Evolutionary conservation across 92 coral and sea anemone species (phyloP).

Genomic region (Umimayanthus chanpuru): DNA sequence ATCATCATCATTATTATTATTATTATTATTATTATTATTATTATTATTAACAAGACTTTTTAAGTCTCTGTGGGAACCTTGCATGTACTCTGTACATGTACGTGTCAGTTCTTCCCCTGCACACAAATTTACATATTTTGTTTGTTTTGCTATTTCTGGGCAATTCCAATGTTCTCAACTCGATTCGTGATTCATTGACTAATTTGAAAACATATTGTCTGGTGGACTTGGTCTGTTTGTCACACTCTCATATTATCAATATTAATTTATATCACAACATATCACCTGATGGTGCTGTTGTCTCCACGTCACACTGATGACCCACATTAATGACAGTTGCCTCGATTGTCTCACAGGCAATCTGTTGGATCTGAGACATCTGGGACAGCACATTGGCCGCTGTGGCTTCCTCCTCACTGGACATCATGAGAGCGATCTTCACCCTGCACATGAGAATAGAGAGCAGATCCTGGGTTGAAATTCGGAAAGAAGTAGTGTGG

Average conservation of each 20-base stretch:
- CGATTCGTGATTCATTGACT: too few relatives aligned
- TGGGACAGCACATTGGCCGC: conserved; percentile 99
- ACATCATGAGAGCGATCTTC: conserved; percentile 65
- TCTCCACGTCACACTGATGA: conserved; percentile 99
- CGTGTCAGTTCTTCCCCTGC: neutral
- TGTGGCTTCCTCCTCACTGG: conserved; percentile 97
- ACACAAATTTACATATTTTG: too few relatives aligned
- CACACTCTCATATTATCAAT: too few relatives aligned
- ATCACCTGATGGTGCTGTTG: conserved; percentile 78
- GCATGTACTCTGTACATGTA: too few relatives aligned
- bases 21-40: too few relatives aligned
- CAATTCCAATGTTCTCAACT: too few relatives aligned
- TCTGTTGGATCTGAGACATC: conserved; percentile 95
- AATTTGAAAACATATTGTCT: too few relatives aligned
- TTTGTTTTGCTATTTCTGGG: too few relatives aligned
- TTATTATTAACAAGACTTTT: too few relatives aligned
- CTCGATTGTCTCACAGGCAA: conserved; percentile 85
- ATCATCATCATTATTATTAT: too few relatives aligned
- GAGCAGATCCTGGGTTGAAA: neutral
- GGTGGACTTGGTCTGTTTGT: too few relatives aligned
- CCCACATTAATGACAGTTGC: conserved; percentile 88
- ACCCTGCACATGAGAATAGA: neutral
- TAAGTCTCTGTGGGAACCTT: too few relatives aligned
- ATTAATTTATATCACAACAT: neutral
- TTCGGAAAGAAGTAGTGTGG: neutral